Percentiles rank a stretch among this genome's conserved stretches.
Conservation (phyloP, 2,797 vertebrate genomes). For the Acrossocheilus fasciatus region DNA sequence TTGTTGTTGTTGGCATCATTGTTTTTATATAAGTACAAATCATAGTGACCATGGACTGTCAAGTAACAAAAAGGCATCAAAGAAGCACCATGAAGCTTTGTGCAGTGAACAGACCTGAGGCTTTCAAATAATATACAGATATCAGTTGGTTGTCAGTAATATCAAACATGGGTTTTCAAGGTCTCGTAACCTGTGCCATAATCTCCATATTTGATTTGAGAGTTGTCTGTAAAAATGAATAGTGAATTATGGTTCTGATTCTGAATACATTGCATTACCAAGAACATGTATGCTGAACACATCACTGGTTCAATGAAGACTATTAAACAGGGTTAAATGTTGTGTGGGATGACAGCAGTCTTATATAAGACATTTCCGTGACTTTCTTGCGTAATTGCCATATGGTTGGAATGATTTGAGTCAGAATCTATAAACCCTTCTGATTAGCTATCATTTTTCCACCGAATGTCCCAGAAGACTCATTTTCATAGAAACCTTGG, state of each 20-base stretch:
- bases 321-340: slow-evolving; percentile 6
- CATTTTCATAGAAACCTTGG: slow-evolving; percentile 27
- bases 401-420: slow-evolving; percentile 34
- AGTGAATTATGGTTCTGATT: too few species aligned
- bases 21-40: background rate
- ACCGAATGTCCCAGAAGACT: slow-evolving; percentile 45
- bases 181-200: background rate
- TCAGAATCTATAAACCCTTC: slow-evolving; percentile 12
- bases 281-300: background rate
- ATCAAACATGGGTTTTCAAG: background rate
- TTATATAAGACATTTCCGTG: slow-evolving; percentile 21
- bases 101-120: background rate
- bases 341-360: slow-evolving; percentile 14
- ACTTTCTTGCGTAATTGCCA: background rate
- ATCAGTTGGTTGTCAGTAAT: background rate
- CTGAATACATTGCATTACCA: background rate
- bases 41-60: background rate
- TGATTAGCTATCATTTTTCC: slow-evolving; percentile 35
- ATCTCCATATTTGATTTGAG: background rate
- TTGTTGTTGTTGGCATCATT: background rate
- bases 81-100: background rate
- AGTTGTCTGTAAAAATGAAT: background rate
- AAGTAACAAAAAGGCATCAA: background rate
- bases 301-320: background rate
- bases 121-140: background rate